Conservation (phyloP, 2,113 vertebrate species). For the Fukomys damarensis region DNA sequence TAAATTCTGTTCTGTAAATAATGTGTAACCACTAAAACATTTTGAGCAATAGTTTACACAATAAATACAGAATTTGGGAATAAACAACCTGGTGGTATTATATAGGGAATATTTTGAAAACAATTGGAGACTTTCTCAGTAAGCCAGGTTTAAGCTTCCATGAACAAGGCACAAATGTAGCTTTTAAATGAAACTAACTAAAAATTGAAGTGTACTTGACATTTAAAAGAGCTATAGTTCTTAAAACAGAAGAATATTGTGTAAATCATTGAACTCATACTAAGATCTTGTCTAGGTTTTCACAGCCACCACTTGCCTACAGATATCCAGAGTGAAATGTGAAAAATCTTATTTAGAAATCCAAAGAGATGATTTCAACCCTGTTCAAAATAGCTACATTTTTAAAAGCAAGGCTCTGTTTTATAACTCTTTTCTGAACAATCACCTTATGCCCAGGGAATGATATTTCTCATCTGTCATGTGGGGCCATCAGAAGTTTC, state of each 20-base stretch:
- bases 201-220: neutral
- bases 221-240: neutral
- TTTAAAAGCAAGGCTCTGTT: neutral
- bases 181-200: slow-evolving; percentile 30
- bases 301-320: neutral
- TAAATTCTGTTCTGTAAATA: neutral
- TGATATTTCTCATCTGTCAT: neutral
- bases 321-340: neutral
- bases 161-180: neutral
- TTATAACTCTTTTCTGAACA: neutral
- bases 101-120: neutral
- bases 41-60: neutral
- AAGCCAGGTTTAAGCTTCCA: neutral
- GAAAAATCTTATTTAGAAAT: neutral
- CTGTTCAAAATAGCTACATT: neutral
- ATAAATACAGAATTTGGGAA: neutral
- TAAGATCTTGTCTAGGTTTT: neutral
- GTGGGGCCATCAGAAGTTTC: neutral
- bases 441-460: neutral
- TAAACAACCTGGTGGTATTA: neutral
- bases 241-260: neutral
- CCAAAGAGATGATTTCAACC: neutral
- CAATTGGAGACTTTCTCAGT: slow-evolving; percentile 11
- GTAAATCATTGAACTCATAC: neutral
- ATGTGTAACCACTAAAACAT: neutral